Evolutionary conservation across 2,797 vertebrate species (phyloP).

Genomic region (Masticophis lateralis): DNA sequence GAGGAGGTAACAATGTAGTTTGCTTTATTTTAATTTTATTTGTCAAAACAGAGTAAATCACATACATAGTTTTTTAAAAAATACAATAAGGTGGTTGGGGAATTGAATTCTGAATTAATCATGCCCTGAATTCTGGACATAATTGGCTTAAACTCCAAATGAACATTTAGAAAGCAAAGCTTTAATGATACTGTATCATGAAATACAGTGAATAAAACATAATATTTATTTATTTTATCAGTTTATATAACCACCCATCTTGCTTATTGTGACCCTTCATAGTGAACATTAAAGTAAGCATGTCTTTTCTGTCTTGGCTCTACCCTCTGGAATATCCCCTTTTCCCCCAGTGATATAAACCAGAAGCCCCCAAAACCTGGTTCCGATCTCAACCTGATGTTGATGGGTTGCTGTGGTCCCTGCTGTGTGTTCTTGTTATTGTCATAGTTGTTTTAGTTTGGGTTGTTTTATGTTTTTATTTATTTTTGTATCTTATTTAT

Average conservation of each 20-base stretch:
- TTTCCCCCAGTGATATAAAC: not conserved
- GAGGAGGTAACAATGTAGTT: not conserved
- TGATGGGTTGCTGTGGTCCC: not conserved
- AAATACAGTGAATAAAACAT: not conserved
- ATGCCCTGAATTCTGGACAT: not conserved
- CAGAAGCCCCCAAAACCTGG: not conserved
- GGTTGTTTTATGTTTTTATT: not conserved
- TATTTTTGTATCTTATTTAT: no score
- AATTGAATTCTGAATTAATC: not conserved
- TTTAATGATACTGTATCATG: not conserved
- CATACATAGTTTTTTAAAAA: not conserved
- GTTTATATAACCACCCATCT: not conserved
- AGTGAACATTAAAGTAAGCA: not conserved
- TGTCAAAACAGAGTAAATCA: not conserved
- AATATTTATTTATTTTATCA: not conserved
- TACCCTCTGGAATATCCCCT: not conserved
- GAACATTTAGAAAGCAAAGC: not conserved
- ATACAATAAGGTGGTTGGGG: not conserved
- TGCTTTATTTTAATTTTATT: not conserved
- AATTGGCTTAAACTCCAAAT: not conserved
- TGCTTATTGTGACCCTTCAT: not conserved
- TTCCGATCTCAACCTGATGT: not conserved
- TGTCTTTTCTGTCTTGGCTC: not conserved
- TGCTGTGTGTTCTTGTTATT: not conserved
- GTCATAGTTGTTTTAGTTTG: not conserved